These are phyloP conservation scores for Cyclophora punctaria DNA, from an alignment of 2,888 invertebrate genomes.

Conservation along the genomic window DNA sequence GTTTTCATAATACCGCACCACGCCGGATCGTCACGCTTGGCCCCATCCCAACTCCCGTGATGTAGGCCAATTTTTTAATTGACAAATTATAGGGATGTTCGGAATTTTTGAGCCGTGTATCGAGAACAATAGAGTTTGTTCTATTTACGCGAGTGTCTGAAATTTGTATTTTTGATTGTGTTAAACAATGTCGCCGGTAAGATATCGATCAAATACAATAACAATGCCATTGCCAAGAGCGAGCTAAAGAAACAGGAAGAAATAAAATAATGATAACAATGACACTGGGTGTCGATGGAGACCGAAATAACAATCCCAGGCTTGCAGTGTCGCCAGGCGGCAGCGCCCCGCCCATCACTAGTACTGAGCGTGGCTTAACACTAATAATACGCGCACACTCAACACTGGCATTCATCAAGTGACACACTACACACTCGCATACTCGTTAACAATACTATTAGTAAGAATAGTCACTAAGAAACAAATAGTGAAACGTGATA, in stretches of 20 bases:
- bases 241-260: slow-evolving; percentile 53
- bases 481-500: slow-evolving; percentile 11
- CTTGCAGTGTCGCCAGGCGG: slow-evolving; percentile 37
- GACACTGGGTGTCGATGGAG: slow-evolving; percentile 43
- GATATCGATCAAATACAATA: slow-evolving; percentile 16
- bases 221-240: slow-evolving; percentile 63
- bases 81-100: slow-evolving; percentile 31
- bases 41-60: slow-evolving; percentile 46
- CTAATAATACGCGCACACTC: slow-evolving; percentile 14
- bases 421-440: slow-evolving; percentile 3
- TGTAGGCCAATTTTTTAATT: slow-evolving; percentile 35
- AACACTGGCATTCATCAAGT: slow-evolving; percentile 14
- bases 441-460: no score
- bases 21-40: slow-evolving; percentile 43
- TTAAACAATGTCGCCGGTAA: slow-evolving; percentile 1
- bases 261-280: slow-evolving; percentile 52
- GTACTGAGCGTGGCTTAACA: slow-evolving; percentile 23
- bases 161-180: no score
- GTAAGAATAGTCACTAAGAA: background rate
- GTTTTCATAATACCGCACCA: slow-evolving; percentile 54
- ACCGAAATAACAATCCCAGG: slow-evolving; percentile 66
- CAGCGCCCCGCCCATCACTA: slow-evolving; percentile 20
- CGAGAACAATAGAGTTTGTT: background rate
- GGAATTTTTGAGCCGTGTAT: background rate
- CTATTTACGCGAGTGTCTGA: background rate